A percentile compares a stretch with the other conserved stretches of the same genome.
These are phyloP conservation scores for Chalcosyrphus nemorum DNA, from an alignment of 2,888 invertebrate species.

Conservation along the genomic window DNA sequence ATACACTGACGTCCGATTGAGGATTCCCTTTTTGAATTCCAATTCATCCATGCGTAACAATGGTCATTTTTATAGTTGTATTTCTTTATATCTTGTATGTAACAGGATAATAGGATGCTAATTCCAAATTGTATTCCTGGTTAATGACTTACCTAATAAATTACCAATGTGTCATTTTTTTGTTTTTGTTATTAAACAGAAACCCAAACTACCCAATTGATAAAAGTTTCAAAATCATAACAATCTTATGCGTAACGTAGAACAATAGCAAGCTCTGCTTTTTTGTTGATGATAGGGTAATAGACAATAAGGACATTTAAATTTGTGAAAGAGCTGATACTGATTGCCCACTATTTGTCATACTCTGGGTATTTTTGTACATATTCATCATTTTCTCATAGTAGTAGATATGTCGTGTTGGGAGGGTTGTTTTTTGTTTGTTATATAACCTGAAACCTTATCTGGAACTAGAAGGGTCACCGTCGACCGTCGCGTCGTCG, in stretches of 20 bases:
- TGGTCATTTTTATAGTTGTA: slow-evolving; percentile 31
- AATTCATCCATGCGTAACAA: slow-evolving; percentile 38
- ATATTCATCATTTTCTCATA: slow-evolving; percentile 6
- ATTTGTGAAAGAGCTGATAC: not conserved
- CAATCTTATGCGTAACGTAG: no score
- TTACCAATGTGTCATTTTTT: slow-evolving; percentile 48
- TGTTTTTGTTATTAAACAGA: not conserved
- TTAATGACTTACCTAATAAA: slow-evolving; percentile 62
- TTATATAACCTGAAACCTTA: not conserved
- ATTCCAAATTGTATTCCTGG: slow-evolving; percentile 48
- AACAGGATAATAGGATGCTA: slow-evolving; percentile 63
- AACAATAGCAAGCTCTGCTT: no score
- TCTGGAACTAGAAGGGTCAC: slow-evolving; percentile 14
- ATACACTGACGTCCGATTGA: not conserved
- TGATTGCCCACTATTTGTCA: not conserved
- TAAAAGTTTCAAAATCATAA: no score
- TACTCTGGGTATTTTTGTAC: slow-evolving; percentile 1
- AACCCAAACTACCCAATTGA: no score
- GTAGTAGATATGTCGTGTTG: slow-evolving; percentile 4
- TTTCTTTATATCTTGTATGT: slow-evolving; percentile 6
- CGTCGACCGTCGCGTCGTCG: no score
- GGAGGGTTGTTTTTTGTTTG: slow-evolving; percentile 13
- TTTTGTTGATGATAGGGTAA: no score
- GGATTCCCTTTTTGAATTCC: slow-evolving; percentile 9
- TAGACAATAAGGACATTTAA: no score